Percentiles rank a stretch among this genome's conserved stretches.
Evolutionary conservation across 2,113 vertebrate genomes (phyloP).

Genomic region (Corynorhinus townsendii): DNA sequence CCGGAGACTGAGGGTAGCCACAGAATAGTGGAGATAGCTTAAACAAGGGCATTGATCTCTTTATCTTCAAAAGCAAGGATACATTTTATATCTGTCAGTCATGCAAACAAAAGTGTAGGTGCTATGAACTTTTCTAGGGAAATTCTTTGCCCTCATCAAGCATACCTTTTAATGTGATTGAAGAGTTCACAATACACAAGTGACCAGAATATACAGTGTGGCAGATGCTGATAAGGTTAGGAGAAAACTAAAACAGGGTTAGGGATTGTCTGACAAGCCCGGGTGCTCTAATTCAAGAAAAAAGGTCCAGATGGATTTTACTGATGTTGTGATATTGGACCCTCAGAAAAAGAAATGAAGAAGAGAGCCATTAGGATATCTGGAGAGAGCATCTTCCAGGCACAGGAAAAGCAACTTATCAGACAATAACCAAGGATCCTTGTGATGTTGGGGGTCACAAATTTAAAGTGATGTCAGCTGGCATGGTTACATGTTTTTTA

Average conservation of each 20-base stretch:
- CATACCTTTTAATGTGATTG: not conserved
- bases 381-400: not conserved
- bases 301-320: not conserved
- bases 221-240: not conserved
- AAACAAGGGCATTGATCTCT: not conserved
- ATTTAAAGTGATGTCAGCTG: not conserved
- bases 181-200: not conserved
- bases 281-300: not conserved
- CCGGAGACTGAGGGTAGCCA: not conserved
- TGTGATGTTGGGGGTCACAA: not conserved
- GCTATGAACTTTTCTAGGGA: not conserved
- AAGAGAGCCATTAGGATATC: not conserved
- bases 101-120: not conserved
- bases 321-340: not conserved
- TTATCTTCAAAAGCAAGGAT: not conserved
- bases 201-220: not conserved
- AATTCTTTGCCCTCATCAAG: not conserved
- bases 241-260: not conserved
- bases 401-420: not conserved
- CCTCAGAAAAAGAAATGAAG: not conserved
- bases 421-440: not conserved
- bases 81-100: not conserved
- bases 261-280: not conserved
- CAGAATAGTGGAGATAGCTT: not conserved
- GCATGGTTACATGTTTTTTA: not conserved